Evolutionary conservation across 2,888 invertebrate genomes (phyloP), one percentile per base, ranked within the genome.

Genomic region (Gortyna flavago): DNA sequence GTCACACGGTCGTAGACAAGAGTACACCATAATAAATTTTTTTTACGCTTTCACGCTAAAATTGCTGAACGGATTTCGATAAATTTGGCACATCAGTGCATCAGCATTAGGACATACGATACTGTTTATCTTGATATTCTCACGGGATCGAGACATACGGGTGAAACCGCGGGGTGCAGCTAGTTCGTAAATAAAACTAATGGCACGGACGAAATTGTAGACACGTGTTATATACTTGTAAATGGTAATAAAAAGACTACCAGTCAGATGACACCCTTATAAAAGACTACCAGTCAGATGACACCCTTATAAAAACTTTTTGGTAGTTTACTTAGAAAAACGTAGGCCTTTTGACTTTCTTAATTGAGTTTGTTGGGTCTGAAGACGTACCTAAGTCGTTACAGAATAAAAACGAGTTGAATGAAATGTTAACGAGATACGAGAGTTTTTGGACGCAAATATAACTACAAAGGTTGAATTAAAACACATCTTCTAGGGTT

Each of bases 331-430:
- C 21, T 72, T 51, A 72, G 64, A 71, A 75, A 78, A 70, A 76
- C 48, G 21, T 41, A 48, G 29, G 41, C 38, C 72, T 76, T 72
- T 72, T 69, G 71, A 81, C 61, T 77, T 51, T 32, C 9, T 13
- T 81, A 85, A 83, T 72, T 62, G 51, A 77, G 77, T 81, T 81
- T 69, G 59, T 74, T 54, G 29, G 38, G 67, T 65, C 38, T 71
- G 64, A 48, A 76, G 51, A 72, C 59, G 67, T 64, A 72, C 59
- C 64, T 64, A 44, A 57, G 59, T 62, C 29, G 65, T 84, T 80
- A 69, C 41, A 57, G 51, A 72, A 84, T 80, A 72, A 79, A 73
- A 72, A 35, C 5, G 38, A 70, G 41, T 75, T 61, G 35, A 62
- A 66, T 59, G 62, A 66, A 75, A 61, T 35, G 1, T 21, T 64